Evolutionary conservation across 2,888 invertebrate genomes (phyloP).

Genomic region (Bombylius major): DNA sequence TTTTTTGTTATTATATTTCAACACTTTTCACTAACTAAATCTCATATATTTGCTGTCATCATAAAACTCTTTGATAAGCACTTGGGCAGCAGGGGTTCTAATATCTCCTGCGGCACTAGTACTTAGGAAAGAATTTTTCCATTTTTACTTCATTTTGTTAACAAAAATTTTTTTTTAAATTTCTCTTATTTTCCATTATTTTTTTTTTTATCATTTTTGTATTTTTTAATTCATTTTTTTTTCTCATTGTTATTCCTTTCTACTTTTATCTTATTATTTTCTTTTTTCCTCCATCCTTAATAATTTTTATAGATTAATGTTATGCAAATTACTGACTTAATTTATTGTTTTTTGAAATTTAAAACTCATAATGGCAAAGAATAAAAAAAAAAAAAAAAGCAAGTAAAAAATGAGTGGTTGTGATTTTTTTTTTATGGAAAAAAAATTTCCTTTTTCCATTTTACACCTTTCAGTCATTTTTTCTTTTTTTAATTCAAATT

Average conservation of each 20-base stretch:
- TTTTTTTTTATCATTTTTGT: neutral
- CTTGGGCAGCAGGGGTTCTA: constrained; percentile 39
- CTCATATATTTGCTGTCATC: constrained; percentile 2
- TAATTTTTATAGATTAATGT: constrained; percentile 2
- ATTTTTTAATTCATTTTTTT: neutral
- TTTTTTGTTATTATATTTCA: too few relatives aligned
- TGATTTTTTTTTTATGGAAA: neutral
- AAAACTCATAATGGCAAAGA: neutral
- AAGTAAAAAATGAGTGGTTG: neutral
- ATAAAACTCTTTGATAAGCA: constrained; percentile 42
- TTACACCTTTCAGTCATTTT: neutral
- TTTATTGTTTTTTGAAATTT: constrained; percentile 4
- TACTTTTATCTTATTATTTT: neutral
- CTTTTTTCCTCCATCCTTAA: neutral
- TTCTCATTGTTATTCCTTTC: neutral
- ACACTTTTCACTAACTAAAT: too few relatives aligned
- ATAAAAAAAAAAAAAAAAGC: too few relatives aligned
- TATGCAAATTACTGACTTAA: constrained; percentile 7
- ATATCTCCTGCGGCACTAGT: constrained; percentile 41
- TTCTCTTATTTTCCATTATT: too few relatives aligned
- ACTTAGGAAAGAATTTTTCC: constrained; percentile 35
- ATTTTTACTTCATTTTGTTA: neutral
- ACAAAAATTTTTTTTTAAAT: too few relatives aligned
- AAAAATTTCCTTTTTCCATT: neutral
- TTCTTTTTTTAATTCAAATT: too few relatives aligned